Evolutionary conservation across 2,888 invertebrate genomes (phyloP).

Genomic region (Eugnorisma glareosa): DNA sequence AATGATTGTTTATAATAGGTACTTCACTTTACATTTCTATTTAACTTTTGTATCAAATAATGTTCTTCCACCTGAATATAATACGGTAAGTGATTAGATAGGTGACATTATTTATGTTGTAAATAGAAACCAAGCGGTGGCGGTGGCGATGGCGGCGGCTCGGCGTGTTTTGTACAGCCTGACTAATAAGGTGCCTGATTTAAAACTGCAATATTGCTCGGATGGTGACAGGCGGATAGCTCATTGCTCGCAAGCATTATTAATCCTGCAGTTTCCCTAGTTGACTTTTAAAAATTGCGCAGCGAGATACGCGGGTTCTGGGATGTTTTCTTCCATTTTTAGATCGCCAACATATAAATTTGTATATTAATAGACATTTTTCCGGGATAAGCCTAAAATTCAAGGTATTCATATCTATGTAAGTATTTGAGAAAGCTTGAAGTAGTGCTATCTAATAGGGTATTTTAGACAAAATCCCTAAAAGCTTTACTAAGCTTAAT

Average conservation of each 20-base stretch:
- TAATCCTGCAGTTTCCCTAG: constrained; percentile 52
- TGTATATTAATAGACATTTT: constrained; percentile 13
- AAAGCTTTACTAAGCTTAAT: no score
- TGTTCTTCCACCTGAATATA: constrained; percentile 12
- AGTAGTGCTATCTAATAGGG: neutral
- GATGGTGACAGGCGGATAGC: constrained; percentile 55
- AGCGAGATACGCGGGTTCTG: constrained; percentile 22
- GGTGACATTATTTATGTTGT: constrained; percentile 52
- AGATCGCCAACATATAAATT: constrained; percentile 20
- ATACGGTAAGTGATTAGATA: constrained; percentile 32
- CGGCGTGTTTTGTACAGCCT: constrained; percentile 36
- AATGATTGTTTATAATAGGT: neutral
- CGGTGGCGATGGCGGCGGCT: constrained; percentile 9
- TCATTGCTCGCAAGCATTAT: constrained; percentile 57
- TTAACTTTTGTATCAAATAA: constrained; percentile 3
- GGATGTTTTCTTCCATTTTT: constrained; percentile 45
- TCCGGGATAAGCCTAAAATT: neutral
- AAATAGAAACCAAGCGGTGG: constrained; percentile 39
- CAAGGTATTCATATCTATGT: neutral
- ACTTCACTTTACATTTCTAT: neutral
- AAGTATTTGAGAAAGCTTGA: neutral
- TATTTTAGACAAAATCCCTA: neutral
- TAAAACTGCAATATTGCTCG: constrained; percentile 63
- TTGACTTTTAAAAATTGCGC: constrained; percentile 59
- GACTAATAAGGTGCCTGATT: constrained; percentile 59